A percentile compares a stretch with the other conserved stretches of the same genome.
phyloP scores from a whole-genome alignment of 2,888 invertebrate genomes.

The Hartigia nigra region DNA sequence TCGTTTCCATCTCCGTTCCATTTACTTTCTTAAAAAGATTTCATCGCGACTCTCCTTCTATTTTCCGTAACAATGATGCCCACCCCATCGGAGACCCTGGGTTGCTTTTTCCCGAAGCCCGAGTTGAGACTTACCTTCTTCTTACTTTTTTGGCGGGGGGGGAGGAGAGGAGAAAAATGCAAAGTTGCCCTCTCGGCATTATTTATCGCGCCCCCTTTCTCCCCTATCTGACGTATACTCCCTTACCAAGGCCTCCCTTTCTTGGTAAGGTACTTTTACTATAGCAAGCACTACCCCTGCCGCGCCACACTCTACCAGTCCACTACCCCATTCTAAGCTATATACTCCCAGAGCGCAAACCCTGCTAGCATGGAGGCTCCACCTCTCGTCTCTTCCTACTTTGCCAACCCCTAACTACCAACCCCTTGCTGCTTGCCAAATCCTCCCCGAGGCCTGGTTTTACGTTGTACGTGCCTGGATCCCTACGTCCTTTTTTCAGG shows the following conservation, averaged over 20 bases:
- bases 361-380: slow-evolving; percentile 40
- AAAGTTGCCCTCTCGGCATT: slow-evolving; percentile 40
- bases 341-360: slow-evolving; percentile 34
- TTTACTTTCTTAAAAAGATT: slow-evolving; percentile 50
- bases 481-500: slow-evolving; percentile 13
- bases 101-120: slow-evolving; percentile 10
- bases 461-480: slow-evolving; percentile 37
- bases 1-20: slow-evolving; percentile 47
- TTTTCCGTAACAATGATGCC: slow-evolving; percentile 48
- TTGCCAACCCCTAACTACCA: slow-evolving; percentile 24
- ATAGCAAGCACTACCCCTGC: not conserved
- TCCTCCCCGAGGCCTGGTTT: slow-evolving; percentile 37
- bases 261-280: not conserved
- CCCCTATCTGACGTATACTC: not conserved
- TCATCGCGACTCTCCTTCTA: slow-evolving; percentile 41
- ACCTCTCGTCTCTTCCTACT: slow-evolving; percentile 37
- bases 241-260: not conserved
- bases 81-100: slow-evolving; percentile 14
- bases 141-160: not conserved
- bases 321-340: slow-evolving; percentile 23
- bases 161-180: slow-evolving; percentile 36
- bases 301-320: not conserved
- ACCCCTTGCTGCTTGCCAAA: slow-evolving; percentile 36
- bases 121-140: slow-evolving; percentile 20
- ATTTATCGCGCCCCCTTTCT: slow-evolving; percentile 41